Conservation (phyloP, 1,140 invertebrate genomes). For the Drosophila melanogaster region DNA sequence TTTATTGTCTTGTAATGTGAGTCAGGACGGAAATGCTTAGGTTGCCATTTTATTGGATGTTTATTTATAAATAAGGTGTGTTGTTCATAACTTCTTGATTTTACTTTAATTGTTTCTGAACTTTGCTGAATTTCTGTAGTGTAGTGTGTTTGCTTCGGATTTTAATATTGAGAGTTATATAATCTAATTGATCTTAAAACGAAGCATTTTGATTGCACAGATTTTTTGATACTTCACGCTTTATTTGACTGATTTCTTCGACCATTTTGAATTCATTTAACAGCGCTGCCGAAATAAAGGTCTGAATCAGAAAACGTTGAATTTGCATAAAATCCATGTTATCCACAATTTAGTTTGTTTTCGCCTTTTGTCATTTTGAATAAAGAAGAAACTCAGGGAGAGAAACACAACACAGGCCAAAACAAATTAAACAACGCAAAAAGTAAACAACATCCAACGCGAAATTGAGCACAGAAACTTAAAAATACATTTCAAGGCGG, state of each 20-base stretch:
- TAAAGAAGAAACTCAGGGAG: conserved; percentile 29
- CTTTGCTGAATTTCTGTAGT: background rate
- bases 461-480: conserved; percentile 74
- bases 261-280: conserved; percentile 50
- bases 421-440: conserved; percentile 78
- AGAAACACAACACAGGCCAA: conserved; percentile 19
- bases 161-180: background rate
- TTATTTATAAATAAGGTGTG: conserved; percentile 24
- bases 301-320: conserved; percentile 34
- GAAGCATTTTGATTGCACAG: conserved; percentile 5
- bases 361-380: conserved; percentile 54
- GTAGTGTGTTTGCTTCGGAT: background rate
- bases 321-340: conserved; percentile 61
- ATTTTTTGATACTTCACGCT: background rate
- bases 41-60: conserved; percentile 2
- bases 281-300: conserved; percentile 33
- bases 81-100: background rate
- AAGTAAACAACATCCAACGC: conserved; percentile 75
- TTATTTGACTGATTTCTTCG: conserved; percentile 29
- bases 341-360: conserved; percentile 52
- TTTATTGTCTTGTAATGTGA: conserved; percentile 38
- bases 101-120: background rate
- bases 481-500: conserved; percentile 81
- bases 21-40: conserved; percentile 29
- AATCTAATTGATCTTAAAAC: background rate